These are phyloP conservation scores for Mormyrus iriodes DNA, from an alignment of 2,113 vertebrate genomes.

Conservation along the genomic window DNA sequence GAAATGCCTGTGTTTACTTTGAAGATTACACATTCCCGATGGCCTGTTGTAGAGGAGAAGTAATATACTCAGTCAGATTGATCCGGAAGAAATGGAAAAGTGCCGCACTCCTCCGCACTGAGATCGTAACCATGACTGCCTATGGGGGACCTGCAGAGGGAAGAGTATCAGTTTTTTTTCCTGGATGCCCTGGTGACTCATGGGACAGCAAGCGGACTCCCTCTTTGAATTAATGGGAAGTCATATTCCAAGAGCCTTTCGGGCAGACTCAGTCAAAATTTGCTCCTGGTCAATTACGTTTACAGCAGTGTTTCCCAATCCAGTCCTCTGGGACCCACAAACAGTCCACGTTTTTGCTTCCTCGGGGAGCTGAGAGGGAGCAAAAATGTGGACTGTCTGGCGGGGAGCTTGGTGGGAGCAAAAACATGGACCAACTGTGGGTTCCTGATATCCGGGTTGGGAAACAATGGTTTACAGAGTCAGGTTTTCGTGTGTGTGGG, in stretches of 20 bases:
- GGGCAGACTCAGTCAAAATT: not conserved
- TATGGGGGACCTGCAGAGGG: not conserved
- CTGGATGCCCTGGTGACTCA: not conserved
- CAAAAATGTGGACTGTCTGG: not conserved
- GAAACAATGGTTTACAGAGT: not conserved
- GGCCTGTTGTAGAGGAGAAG: constrained; percentile 5
- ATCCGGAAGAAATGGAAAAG: constrained; percentile 7
- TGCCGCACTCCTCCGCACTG: not conserved
- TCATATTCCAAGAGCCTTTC: not conserved
- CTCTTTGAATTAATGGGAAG: not conserved
- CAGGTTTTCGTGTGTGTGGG: not conserved
- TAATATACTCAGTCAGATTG: constrained; percentile 22
- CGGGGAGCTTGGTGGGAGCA: not conserved
- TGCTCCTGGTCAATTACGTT: not conserved
- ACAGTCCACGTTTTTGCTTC: not conserved
- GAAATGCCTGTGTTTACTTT: constrained; percentile 19
- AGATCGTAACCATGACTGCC: not conserved
- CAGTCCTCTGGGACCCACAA: not conserved
- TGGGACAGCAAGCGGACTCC: not conserved
- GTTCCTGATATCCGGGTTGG: not conserved
- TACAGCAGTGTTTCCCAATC: not conserved
- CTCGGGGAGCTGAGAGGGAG: not conserved
- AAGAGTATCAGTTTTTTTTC: not conserved
- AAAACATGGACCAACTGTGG: not conserved
- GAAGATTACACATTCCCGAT: constrained; percentile 21